Evolutionary conservation across 1,140 invertebrate species (phyloP).

Genomic region (Caenorhabditis brenneri): DNA sequence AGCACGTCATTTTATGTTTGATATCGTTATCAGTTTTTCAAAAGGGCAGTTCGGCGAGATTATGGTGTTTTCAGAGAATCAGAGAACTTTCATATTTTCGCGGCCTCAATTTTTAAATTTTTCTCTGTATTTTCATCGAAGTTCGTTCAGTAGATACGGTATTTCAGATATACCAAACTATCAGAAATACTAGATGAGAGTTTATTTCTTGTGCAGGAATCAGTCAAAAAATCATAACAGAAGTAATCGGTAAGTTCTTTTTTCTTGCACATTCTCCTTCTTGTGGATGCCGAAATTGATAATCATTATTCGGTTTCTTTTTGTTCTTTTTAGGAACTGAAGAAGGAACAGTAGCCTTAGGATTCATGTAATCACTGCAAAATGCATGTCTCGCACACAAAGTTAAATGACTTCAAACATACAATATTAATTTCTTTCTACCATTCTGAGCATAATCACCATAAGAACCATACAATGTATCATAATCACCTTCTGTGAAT

Average conservation of each 20-base stretch:
- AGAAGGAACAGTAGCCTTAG: not conserved
- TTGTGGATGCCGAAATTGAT: not conserved
- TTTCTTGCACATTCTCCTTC: not conserved
- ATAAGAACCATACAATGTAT: not conserved
- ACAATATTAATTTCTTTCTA: not conserved
- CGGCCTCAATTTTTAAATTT: too few species aligned
- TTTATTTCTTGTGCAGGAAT: not conserved
- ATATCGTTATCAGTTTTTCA: too few species aligned
- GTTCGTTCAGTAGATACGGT: too few species aligned
- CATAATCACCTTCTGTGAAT: not conserved
- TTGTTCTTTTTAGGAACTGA: not conserved
- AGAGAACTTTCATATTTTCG: too few species aligned
- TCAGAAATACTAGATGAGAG: too few species aligned
- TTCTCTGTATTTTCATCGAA: too few species aligned
- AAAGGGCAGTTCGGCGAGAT: too few species aligned
- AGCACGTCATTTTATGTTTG: too few species aligned
- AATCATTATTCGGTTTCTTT: too few species aligned
- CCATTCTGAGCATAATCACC: not conserved
- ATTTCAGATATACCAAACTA: too few species aligned
- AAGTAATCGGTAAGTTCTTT: not conserved
- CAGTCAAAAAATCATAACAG: not conserved
- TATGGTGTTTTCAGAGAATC: too few species aligned
- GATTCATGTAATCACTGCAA: not conserved
- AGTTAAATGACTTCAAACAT: not conserved
- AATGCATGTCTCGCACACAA: not conserved